Evolutionary conservation across 2,888 invertebrate species (phyloP), one percentile per base, ranked within the genome.

Genomic region (Amaurobius ferox): DNA sequence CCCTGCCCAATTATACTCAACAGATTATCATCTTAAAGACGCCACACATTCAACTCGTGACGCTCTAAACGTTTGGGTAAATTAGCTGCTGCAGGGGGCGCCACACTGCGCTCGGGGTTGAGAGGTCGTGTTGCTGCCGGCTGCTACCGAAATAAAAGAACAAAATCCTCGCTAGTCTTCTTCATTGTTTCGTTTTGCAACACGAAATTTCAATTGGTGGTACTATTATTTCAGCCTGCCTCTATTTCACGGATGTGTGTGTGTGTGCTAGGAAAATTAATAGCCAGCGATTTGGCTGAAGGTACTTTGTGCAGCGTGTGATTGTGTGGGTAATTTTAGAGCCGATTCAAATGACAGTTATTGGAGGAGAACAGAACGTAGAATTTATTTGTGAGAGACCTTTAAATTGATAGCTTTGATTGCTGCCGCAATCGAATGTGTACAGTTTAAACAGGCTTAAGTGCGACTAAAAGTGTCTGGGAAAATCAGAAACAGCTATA

Each of bases 181-280:
- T 68, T 68, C 68, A 68, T 68, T 68, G 68, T 68, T 68, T 68
- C 28, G 39, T 28, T 40, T 35, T 32, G 68, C 28, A 40, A 40
- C 68, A 68, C 68, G 68, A 68, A 68, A 40, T 68, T 68, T 68
- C 68, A 68, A 68, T 68, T 68, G 68, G 40, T 23, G 23, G 68
- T 16, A 40, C 28, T 32, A 68, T 68, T 68, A 68, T 68, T 39
- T 68, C 68, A 28, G 35, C 68, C 26, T 40, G 40, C 40, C 68
- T 68, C 40, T 1, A 26, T 40, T 40, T 39, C 40, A 40, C 40
- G 68, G 40, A 68, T 68, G 68, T 68, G 28, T 28, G 68, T 23
- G 40, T 68, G 68, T 68, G 28, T 28, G 68, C 26, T 16, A 28
- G 13, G 68, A 16, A 68, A 68, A 68, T 68, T 39, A 68, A 68